Evolutionary conservation across 2,113 vertebrate species (phyloP).

Genomic region (Etia nguti): DNA sequence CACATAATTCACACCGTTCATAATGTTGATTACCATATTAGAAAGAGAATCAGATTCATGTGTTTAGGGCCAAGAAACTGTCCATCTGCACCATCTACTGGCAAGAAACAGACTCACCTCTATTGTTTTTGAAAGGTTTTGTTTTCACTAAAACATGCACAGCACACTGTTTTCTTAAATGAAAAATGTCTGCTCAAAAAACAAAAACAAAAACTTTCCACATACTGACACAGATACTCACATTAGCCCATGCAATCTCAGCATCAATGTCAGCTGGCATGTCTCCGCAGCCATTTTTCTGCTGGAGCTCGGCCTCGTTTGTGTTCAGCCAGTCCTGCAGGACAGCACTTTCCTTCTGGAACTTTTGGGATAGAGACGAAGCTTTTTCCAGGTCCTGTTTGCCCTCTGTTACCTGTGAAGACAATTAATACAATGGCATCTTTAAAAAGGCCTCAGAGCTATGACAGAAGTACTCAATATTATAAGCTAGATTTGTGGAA

Average conservation of each 20-base stretch:
- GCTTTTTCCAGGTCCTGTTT: conserved; percentile 94
- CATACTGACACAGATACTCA: conserved; percentile 58
- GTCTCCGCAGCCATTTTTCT: conserved; percentile 80
- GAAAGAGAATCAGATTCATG: background rate
- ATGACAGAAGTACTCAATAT: background rate
- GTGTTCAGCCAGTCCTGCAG: conserved; percentile 85
- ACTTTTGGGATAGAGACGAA: conserved; percentile 79
- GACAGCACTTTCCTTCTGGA: conserved; percentile 78
- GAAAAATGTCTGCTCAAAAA: background rate
- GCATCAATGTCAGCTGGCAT: conserved; percentile 84
- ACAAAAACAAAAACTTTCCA: background rate
- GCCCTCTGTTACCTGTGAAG: conserved; percentile 87
- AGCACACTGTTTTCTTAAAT: background rate
- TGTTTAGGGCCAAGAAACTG: background rate
- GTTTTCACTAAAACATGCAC: background rate
- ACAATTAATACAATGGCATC: background rate
- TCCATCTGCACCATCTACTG: conserved; percentile 13
- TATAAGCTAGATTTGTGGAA: background rate
- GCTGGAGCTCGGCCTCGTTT: conserved; percentile 79
- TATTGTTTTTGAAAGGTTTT: background rate
- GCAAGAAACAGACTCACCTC: background rate
- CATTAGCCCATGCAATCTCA: conserved; percentile 91
- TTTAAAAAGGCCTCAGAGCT: background rate
- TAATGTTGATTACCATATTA: background rate
- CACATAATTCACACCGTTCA: background rate